These are phyloP conservation scores for Monochamus saltuarius DNA, from an alignment of 1,140 invertebrate species.

Conservation along the genomic window DNA sequence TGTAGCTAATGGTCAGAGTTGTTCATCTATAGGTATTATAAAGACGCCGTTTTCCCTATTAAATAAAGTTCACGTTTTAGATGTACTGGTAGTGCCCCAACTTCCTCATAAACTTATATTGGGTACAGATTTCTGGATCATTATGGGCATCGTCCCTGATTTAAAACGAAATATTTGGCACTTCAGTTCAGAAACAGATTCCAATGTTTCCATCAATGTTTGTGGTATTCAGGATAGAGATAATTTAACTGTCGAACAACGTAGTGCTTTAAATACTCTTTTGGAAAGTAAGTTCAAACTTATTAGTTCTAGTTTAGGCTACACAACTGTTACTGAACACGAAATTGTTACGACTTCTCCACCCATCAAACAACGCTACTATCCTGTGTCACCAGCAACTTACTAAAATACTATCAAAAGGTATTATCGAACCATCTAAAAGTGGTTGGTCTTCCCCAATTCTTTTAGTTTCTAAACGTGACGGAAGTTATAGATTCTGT, in stretches of 20 bases:
- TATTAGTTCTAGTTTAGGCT: not conserved
- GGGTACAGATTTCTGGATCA: conserved; percentile 28
- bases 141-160: conserved; percentile 3
- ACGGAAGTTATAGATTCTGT: not conserved
- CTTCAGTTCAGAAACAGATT: too few species aligned
- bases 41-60: not conserved
- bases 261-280: too few species aligned
- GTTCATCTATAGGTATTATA: too few species aligned
- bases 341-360: not conserved
- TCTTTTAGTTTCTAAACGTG: not conserved
- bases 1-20: too few species aligned
- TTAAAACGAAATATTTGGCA: too few species aligned
- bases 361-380: not conserved
- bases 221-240: too few species aligned
- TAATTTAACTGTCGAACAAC: too few species aligned
- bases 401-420: not conserved
- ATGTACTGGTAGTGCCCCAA: conserved; percentile 12
- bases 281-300: too few species aligned
- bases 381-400: not conserved
- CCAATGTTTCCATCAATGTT: too few species aligned
- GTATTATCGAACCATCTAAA: conserved; percentile 1
- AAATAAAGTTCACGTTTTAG: not conserved
- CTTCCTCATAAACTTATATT: conserved; percentile 15
- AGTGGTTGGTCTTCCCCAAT: not conserved
- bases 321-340: not conserved